Evolutionary conservation across 2,888 invertebrate species (phyloP), one percentile per base, ranked within the genome.

Genomic region (Epinotia ramella): DNA sequence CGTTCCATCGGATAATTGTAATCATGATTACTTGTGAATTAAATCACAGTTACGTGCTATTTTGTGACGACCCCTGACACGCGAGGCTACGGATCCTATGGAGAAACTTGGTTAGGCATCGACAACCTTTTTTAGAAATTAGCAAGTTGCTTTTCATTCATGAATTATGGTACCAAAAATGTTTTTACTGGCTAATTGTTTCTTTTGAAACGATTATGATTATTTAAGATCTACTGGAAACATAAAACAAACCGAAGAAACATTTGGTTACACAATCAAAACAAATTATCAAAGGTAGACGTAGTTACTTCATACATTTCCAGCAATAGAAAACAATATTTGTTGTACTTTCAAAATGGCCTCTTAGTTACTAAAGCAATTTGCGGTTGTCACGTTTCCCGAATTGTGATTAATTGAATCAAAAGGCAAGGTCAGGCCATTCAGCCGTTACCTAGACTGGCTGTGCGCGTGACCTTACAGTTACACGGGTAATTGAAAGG

Each of bases 21-120:
- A 75, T 75, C 65, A 71, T 75, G 74, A 74, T 74, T 74, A 40
- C 70, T 60, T 67, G 12, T 16, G 73, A 74, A 69, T 77, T 70
- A 77, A 74, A 73, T 53, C 53, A 77, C 77, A 73, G 77, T 77
- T 67, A 71, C 77, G 70, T 74, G 77, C 67, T 63, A 62, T 46
- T 73, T 20, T 66, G 66, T 74, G 60, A 49, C 65, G 77, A 77
- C 77, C 77, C 71, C 77, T 74, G 77, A 77, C 77, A 77, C 71
- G 77, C 77, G 69, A 70, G 73, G 66, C 28, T 53, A 16, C 56
- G 20, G 64, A 20, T 33, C 40, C 20, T 63, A 24, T 53, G 33
- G 73, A 77, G 69, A 68, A 72, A 76, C 46, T 64, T 63, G 24
- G 46, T 1, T 57, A 64, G 56, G 64, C 64, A 24, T 76, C 18